phyloP scores from a whole-genome alignment of 2,888 invertebrate species.

The Furcula furcula region DNA sequence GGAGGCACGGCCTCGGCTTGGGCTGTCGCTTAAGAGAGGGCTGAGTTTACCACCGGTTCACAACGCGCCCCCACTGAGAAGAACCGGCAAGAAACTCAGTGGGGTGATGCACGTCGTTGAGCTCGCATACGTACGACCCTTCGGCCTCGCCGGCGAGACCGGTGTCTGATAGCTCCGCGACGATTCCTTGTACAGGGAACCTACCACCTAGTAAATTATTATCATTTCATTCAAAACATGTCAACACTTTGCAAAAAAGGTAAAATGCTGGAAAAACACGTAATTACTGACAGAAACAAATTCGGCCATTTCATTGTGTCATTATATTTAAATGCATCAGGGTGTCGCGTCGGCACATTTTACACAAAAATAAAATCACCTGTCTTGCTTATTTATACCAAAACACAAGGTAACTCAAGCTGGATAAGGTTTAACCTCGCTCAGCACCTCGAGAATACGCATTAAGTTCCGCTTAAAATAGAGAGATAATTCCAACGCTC shows the following conservation, averaged over 20 bases:
- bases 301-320: constrained; percentile 58
- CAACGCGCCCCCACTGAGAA: too few relatives aligned
- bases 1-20: too few relatives aligned
- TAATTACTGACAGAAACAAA: constrained; percentile 48
- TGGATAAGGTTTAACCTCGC: constrained; percentile 32
- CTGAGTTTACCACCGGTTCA: too few relatives aligned
- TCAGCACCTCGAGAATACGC: constrained; percentile 24
- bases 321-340: constrained; percentile 66
- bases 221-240: constrained; percentile 32
- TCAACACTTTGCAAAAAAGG: constrained; percentile 35
- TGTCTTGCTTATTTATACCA: constrained; percentile 29
- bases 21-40: too few relatives aligned
- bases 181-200: too few relatives aligned
- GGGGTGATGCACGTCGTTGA: too few relatives aligned
- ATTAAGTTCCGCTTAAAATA: constrained; percentile 54
- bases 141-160: too few relatives aligned
- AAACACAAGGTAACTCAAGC: constrained; percentile 28
- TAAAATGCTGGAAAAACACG: constrained; percentile 29
- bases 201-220: too few relatives aligned
- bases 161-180: too few relatives aligned
- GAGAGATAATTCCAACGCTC: constrained; percentile 50
- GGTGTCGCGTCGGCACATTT: constrained; percentile 52
- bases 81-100: too few relatives aligned
- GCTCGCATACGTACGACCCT: too few relatives aligned
- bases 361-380: constrained; percentile 54